Evolutionary conservation across 2,888 invertebrate genomes (phyloP), one percentile per base, ranked within the genome.

Genomic region (Ichneumoninae sp.): DNA sequence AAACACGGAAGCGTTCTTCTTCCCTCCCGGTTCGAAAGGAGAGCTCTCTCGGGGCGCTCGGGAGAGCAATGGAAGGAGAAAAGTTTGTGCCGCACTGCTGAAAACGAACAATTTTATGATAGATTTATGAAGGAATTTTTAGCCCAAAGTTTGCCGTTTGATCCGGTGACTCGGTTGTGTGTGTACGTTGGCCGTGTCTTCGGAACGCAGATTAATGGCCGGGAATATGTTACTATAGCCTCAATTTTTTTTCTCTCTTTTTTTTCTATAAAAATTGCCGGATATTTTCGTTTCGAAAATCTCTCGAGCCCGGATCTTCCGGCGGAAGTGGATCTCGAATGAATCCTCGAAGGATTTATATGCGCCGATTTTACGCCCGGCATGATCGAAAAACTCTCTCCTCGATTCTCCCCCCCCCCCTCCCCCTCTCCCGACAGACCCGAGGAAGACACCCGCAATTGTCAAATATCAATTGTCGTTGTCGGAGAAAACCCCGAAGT

Each of bases 391-490:
- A 75, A 47, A 62, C 40, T 60, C 13, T 16, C 5, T 8, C 33
- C 13, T 5, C 50, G 62, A 50, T 16, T 68, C 50, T 40, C 19
- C 22, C 19, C 19, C 50, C 16, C 2, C n/a, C 50, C 40, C 19
- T 16, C 19, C 19, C 22, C 69, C 50, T 22, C 16, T 1, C n/a
- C 74, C 10, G 33, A 30, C 33, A 7, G 0, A 69, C 26, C 36
- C 47, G 52, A 22, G 50, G 16, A 44, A 50, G 50, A 22, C 22
- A 4, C n/a, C 13, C 40, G 70, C 78, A 65, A 60, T 69, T 79
- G 69, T 76, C 82, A 86, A 86, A 86, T 86, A 88, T 88, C 88
- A 88, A 89, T 89, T 87, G 87, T 87, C 84, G 75, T 72, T 79
- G 82, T 75, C 16, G 36, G 75, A 84, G 77, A 80, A 36, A 76